Conservation (phyloP, 2,888 invertebrate genomes). For the Caradrina clavipalpis region DNA sequence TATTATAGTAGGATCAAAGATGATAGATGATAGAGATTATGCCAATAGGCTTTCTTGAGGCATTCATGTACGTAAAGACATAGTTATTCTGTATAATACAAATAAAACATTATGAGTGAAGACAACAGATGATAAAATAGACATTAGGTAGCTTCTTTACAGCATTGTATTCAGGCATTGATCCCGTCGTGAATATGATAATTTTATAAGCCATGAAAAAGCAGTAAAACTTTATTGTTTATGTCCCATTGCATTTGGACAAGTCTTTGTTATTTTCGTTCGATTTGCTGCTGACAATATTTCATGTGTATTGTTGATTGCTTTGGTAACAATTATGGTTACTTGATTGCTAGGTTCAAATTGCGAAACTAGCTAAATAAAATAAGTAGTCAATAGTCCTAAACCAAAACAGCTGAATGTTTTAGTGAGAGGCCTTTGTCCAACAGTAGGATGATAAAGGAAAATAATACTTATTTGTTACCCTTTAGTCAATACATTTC, state of each 20-base stretch:
- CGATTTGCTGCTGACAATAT: conserved; percentile 1
- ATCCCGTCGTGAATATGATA: conserved; percentile 66
- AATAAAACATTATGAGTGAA: not conserved
- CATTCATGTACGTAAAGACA: no score
- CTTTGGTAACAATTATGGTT: not conserved
- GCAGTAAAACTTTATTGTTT: conserved; percentile 70
- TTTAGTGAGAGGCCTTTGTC: no score
- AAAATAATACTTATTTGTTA: no score
- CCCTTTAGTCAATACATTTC: no score
- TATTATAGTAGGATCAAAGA: no score
- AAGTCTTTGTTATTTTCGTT: conserved; percentile 24
- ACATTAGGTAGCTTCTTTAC: not conserved
- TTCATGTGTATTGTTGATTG: not conserved
- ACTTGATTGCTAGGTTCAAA: no score
- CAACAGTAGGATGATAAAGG: no score
- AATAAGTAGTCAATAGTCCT: no score
- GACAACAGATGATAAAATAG: not conserved
- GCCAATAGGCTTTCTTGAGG: no score
- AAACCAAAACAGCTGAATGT: no score
- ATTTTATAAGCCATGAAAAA: conserved; percentile 73
- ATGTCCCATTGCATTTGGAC: conserved; percentile 53
- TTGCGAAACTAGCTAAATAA: no score
- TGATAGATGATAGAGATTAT: no score
- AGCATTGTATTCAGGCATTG: conserved; percentile 19
- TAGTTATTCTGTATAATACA: not conserved